Evolutionary conservation across 2,797 vertebrate genomes (phyloP), one percentile per base, ranked within the genome.

Genomic region (Melanotaenia pygmaea): DNA sequence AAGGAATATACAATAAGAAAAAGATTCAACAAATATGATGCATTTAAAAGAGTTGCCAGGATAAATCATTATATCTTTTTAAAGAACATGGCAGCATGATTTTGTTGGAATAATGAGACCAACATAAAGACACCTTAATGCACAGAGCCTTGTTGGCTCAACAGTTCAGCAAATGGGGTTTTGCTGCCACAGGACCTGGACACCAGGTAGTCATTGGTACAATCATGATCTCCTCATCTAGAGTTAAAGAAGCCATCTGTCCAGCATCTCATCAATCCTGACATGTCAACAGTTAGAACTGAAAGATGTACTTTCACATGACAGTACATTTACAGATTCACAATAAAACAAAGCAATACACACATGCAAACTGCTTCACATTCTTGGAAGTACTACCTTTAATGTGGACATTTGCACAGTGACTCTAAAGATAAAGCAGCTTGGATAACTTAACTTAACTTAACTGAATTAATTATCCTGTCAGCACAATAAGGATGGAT

Each of bases 381-480:
- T 50, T 50, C 40, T 45, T 18, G 16, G 14, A 45, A 4, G 3
- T 45, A 4, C 45, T 22, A 50, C 8, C 20, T 6, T 18, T 43
- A 18, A 43, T 43, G 40, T 43, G 40, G 40, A 43, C 40, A 18
- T 40, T 40, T 35, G 9, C 34, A 9, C 40, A 43, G 40, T 18
- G 5, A 18, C 14, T 47, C 4, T 43, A 43, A 18, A 43, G 14
- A 43, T 43, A 43, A 43, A 43, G 16, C 16, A 43, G 18, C 40
- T 43, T 43, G 16, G 40, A 43, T 30, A 64, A 16, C n/a, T 63
- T 28, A n/a, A n/a, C n/a, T n/a, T n/a, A n/a, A n/a, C n/a, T n/a
- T n/a, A n/a, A n/a, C n/a, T 50, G 32, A 24, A 65, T 56, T n/a
- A 72, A 68, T 62, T n/a, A 74, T 43, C 58, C 43, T 37, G 54